A percentile compares a stretch with the other conserved stretches of the same genome.
These are phyloP conservation scores for Isichthys henryi DNA, from an alignment of 2,113 vertebrate species.

Conservation along the genomic window DNA sequence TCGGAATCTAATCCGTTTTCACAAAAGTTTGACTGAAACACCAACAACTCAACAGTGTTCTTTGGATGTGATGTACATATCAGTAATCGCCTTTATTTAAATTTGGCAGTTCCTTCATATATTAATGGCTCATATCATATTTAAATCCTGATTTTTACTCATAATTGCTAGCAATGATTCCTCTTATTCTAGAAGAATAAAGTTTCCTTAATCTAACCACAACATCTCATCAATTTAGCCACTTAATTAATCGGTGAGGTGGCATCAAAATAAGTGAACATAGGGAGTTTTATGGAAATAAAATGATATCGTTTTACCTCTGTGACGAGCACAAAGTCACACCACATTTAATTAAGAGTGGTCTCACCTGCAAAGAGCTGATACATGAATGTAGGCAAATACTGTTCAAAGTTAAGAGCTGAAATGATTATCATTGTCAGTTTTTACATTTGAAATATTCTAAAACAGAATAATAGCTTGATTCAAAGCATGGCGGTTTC, in stretches of 20 bases:
- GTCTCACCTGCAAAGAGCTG: neutral
- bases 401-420: neutral
- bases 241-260: neutral
- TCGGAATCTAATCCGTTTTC: neutral
- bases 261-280: slow-evolving; percentile 3
- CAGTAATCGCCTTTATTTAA: neutral
- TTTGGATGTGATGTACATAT: neutral
- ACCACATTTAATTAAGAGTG: neutral
- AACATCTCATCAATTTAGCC: neutral
- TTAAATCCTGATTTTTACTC: neutral
- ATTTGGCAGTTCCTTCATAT: neutral
- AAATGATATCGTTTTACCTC: neutral
- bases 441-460: neutral
- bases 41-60: neutral
- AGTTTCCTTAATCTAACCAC: slow-evolving; percentile 3
- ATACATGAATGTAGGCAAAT: neutral
- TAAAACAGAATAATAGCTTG: neutral
- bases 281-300: slow-evolving; percentile 12
- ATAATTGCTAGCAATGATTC: neutral
- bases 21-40: neutral
- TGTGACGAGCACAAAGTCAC: slow-evolving; percentile 3
- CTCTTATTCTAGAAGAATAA: neutral
- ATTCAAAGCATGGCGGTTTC: neutral
- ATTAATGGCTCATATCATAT: neutral
- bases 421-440: neutral